Evolutionary conservation across 2,797 vertebrate genomes (phyloP).

Genomic region (Bryconaethiops microstoma): DNA sequence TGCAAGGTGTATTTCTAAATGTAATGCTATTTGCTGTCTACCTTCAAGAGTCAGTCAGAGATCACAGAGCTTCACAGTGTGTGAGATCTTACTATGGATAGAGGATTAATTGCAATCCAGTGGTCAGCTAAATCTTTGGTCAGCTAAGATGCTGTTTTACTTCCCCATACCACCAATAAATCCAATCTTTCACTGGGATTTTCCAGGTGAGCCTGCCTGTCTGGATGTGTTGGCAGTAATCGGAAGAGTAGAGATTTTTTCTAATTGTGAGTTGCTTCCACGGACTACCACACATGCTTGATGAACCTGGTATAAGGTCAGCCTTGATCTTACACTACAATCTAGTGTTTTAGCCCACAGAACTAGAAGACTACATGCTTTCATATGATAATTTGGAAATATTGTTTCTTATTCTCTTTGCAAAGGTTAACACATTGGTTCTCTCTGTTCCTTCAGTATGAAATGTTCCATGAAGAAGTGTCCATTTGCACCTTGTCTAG

Average conservation of each 20-base stretch:
- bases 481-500: not conserved
- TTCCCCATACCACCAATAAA: constrained; percentile 1
- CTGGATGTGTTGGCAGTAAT: not conserved
- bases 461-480: not conserved
- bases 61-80: not conserved
- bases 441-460: too few relatives aligned
- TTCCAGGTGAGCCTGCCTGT: not conserved
- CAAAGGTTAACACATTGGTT: too few relatives aligned
- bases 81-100: not conserved
- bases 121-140: not conserved
- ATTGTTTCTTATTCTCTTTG: too few relatives aligned
- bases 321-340: too few relatives aligned
- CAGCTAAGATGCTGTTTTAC: constrained; percentile 9
- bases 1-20: not conserved
- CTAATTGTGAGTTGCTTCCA: not conserved
- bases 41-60: not conserved
- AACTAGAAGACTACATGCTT: too few relatives aligned
- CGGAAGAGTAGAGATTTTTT: not conserved
- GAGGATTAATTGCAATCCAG: constrained; percentile 11
- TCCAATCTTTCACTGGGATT: not conserved
- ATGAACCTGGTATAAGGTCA: not conserved
- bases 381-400: too few relatives aligned
- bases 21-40: not conserved
- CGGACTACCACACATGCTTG: not conserved
- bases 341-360: not conserved